A percentile compares a stretch with the other conserved stretches of the same genome.
Conservation (phyloP, 2,113 vertebrate species). For the Loxodonta africana region DNA sequence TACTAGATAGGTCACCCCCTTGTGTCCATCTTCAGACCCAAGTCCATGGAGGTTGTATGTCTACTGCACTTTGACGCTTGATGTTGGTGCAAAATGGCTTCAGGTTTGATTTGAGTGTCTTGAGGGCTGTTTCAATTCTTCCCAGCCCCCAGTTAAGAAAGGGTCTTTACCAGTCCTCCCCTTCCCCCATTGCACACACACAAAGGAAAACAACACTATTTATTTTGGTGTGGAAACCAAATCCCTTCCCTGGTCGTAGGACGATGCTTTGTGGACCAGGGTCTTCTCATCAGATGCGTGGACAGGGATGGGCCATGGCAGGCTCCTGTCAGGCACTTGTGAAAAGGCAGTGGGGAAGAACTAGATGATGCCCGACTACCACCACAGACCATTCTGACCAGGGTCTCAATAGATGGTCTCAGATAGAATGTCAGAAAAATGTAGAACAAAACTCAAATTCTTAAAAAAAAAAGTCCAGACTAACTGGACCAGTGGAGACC, state of each 20-base stretch:
- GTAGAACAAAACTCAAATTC: too few species aligned
- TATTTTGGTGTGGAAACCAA: not conserved
- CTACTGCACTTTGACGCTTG: not conserved
- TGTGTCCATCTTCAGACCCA: not conserved
- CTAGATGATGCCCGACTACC: too few species aligned
- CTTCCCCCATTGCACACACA: accelerated
- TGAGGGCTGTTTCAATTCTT: not conserved
- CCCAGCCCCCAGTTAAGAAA: not conserved
- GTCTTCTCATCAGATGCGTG: not conserved
- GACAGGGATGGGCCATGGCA: not conserved
- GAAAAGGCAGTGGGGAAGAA: too few species aligned
- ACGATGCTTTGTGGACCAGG: not conserved
- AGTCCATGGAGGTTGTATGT: not conserved
- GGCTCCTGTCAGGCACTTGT: not conserved
- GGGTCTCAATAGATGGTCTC: too few species aligned
- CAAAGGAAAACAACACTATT: not conserved
- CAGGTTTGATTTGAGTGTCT: not conserved
- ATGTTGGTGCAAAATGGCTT: not conserved
- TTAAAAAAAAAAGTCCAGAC: too few species aligned
- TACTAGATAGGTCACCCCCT: too few species aligned
- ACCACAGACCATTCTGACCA: too few species aligned
- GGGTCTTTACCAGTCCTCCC: not conserved
- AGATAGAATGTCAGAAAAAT: too few species aligned
- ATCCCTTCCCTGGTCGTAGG: too few species aligned
- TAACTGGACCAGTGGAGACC: too few species aligned